Evolutionary conservation across 2,888 invertebrate species (phyloP), one percentile per base, ranked within the genome.

Genomic region (Argyresthia goedartella): DNA sequence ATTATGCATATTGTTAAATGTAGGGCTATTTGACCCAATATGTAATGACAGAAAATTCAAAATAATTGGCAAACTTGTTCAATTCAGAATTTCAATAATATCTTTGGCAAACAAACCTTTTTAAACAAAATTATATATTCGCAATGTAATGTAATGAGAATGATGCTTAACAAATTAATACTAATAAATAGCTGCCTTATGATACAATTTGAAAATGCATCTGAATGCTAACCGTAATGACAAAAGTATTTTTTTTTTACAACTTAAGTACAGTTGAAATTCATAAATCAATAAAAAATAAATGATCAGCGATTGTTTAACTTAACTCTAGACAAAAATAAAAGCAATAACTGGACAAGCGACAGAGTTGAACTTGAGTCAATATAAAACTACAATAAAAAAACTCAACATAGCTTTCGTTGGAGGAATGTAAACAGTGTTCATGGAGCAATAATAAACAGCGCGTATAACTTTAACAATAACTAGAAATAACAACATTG

Each of bases 381-480:
- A 70, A 71, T 67, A 73, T 76, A 75, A 71, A 78, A 76, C 75
- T 82, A 84, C 75, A 60, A 73, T 73, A 78, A 82, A 81, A 82
- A 81, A 81, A 82, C 73, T 77, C 78, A 82, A 84, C 81, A 77
- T 80, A 76, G 76, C 70, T 73, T 76, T 80, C 72, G 73, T 74
- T 76, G 78, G 77, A 79, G 85, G 85, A 85, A 85, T 85, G 85
- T 85, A 81, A 84, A 84, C 76, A 82, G 78, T 77, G 73, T 73
- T 73, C 71, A 74, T 52, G 52, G 75, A 79, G 79, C 75, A 76
- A 79, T 74, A 74, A 76, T 76, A 78, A 81, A 82, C 74, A 76
- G 73, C 65, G 72, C 65, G 71, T 70, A 66, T 71, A 69, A 62
- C 58, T 69, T 65, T 62, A 81, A 84, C 82, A 80, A 79, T 75